Percentiles rank a stretch among this genome's conserved stretches.
phyloP scores from a whole-genome alignment of 1,140 invertebrate species.

The Calephelis nemesis region DNA sequence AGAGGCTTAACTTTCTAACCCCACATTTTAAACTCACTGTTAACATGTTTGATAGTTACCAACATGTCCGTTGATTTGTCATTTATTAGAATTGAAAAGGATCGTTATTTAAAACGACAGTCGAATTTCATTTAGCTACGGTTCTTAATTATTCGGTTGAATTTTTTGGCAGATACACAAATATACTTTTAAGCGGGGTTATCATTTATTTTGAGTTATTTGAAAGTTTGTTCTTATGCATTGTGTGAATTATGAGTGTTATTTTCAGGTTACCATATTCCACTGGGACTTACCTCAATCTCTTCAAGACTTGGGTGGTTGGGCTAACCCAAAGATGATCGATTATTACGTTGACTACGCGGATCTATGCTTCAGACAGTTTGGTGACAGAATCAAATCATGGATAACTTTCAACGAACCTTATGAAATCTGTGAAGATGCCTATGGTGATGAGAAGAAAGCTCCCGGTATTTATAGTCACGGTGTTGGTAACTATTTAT shows the following conservation, averaged over 20 bases:
- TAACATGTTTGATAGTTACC: too few species aligned
- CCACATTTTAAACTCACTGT: too few species aligned
- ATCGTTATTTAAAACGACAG: too few species aligned
- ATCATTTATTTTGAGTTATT: too few species aligned
- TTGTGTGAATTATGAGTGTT: slow-evolving; percentile 19
- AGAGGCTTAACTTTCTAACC: too few species aligned
- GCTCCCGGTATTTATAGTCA: slow-evolving; percentile 73
- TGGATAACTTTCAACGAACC: slow-evolving; percentile 82
- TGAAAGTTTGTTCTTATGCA: background rate
- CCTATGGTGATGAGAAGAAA: slow-evolving; percentile 79
- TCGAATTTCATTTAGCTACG: too few species aligned
- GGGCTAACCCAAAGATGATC: slow-evolving; percentile 74
- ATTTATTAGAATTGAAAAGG: too few species aligned
- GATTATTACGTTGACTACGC: slow-evolving; percentile 80
- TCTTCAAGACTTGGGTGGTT: slow-evolving; percentile 76
- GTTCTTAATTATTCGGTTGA: too few species aligned
- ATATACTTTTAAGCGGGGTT: too few species aligned
- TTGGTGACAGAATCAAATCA: slow-evolving; percentile 78
- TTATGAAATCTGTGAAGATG: slow-evolving; percentile 75
- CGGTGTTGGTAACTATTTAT: slow-evolving; percentile 79
- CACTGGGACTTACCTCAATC: slow-evolving; percentile 78
- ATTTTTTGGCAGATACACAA: too few species aligned
- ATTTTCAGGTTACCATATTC: slow-evolving; percentile 70
- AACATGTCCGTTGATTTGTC: too few species aligned
- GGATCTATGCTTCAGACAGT: slow-evolving; percentile 75